Conservation (phyloP, 2,888 invertebrate species). For the Lumbricus terrestris region DNA sequence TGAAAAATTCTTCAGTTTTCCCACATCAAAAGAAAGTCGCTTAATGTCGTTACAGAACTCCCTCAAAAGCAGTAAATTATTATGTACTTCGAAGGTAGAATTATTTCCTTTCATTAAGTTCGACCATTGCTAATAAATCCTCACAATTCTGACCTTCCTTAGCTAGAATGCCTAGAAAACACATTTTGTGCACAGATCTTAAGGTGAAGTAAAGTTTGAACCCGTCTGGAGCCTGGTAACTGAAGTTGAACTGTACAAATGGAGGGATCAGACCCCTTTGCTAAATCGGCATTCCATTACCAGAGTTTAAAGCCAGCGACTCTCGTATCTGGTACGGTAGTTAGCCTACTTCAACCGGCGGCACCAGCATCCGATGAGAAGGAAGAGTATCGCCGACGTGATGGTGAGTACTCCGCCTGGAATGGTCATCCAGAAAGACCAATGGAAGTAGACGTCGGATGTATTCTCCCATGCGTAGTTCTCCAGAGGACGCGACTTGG, state of each 20-base stretch:
- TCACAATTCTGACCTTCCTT: neutral
- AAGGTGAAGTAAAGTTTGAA: neutral
- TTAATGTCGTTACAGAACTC: too few relatives aligned
- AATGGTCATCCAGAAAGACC: conserved; percentile 29
- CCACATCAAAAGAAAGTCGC: too few relatives aligned
- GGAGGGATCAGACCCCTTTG: neutral
- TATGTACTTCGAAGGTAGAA: neutral
- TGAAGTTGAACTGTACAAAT: neutral
- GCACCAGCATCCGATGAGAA: conserved; percentile 19
- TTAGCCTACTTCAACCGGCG: conserved; percentile 27
- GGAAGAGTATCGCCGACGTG: conserved; percentile 12
- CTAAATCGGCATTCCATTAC: neutral
- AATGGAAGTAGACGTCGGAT: conserved; percentile 24
- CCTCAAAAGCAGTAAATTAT: too few relatives aligned
- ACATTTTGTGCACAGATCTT: neutral
- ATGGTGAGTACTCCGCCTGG: conserved; percentile 24
- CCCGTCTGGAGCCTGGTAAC: neutral
- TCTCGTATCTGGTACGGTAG: neutral
- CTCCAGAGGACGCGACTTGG: conserved; percentile 8
- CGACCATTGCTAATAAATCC: neutral
- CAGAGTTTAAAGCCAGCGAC: neutral
- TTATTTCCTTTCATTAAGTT: neutral
- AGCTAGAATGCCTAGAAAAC: neutral
- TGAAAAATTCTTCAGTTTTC: too few relatives aligned
- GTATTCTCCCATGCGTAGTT: conserved; percentile 19